Percentiles rank a stretch among this genome's conserved stretches.
phyloP scores from a whole-genome alignment of 2,797 vertebrate species.

The Acanthurus lineatus region DNA sequence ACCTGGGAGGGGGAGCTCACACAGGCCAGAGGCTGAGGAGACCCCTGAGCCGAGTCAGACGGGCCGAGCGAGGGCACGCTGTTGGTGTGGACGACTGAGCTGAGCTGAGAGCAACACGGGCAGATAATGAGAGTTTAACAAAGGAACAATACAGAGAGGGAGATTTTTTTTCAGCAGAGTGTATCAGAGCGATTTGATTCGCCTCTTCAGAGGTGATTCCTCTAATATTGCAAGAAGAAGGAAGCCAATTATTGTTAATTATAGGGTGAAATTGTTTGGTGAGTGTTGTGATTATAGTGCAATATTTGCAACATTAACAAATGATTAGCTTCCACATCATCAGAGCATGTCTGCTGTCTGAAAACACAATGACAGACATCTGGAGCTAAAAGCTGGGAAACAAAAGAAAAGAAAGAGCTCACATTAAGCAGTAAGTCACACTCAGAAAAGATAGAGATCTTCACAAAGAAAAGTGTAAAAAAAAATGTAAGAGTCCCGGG shows the following conservation, averaged over 20 bases:
- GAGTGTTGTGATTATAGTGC: constrained; percentile 92
- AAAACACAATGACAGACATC: constrained; percentile 45
- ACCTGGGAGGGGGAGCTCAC: constrained; percentile 86
- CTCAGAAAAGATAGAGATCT: not conserved
- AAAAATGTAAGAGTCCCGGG: not conserved
- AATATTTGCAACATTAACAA: constrained; percentile 92
- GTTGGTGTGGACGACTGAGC: constrained; percentile 85
- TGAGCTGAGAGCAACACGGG: constrained; percentile 82
- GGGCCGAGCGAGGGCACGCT: constrained; percentile 89
- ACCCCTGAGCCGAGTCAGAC: constrained; percentile 87
- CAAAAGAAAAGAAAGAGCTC: not conserved
- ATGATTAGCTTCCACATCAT: constrained; percentile 90
- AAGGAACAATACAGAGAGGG: constrained; percentile 57
- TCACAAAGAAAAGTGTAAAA: not conserved
- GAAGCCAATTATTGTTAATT: constrained; percentile 94
- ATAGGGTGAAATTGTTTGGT: constrained; percentile 94
- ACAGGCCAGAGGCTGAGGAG: constrained; percentile 85
- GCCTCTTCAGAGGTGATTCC: constrained; percentile 89
- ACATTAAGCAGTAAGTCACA: not conserved
- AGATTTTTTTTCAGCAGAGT: constrained; percentile 83
- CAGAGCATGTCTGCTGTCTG: constrained; percentile 79
- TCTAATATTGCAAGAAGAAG: constrained; percentile 89
- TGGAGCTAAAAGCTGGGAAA: constrained; percentile 49
- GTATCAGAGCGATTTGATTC: constrained; percentile 89
- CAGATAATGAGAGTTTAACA: constrained; percentile 48